Conservation (phyloP, 2,888 invertebrate species). For the Sycophila texana region DNA sequence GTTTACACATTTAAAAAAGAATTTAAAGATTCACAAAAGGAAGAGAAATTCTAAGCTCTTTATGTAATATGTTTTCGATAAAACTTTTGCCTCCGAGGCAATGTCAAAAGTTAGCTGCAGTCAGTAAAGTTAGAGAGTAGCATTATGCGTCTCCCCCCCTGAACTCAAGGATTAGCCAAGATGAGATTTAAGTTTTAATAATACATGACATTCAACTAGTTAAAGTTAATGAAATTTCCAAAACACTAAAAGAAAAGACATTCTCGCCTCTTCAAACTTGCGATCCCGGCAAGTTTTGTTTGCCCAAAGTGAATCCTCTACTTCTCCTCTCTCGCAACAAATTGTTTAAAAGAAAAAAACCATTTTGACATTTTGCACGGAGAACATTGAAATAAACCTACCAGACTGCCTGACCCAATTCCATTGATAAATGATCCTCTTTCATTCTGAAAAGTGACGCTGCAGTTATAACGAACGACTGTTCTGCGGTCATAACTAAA, state of each 20-base stretch:
- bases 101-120: constrained; percentile 53
- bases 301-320: constrained; percentile 16
- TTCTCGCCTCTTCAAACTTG: constrained; percentile 14
- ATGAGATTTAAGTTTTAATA: constrained; percentile 56
- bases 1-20: too few species aligned
- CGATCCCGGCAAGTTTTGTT: constrained; percentile 32
- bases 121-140: constrained; percentile 44
- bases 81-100: constrained; percentile 35
- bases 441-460: too few species aligned
- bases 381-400: too few species aligned
- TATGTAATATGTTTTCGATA: constrained; percentile 40
- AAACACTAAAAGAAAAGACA: constrained; percentile 40
- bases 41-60: constrained; percentile 42
- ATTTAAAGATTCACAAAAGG: background rate
- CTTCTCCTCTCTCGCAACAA: background rate
- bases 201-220: constrained; percentile 56
- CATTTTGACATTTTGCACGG: background rate
- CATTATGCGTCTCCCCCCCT: constrained; percentile 39
- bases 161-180: constrained; percentile 53
- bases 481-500: background rate
- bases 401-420: too few species aligned
- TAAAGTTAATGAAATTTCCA: constrained; percentile 50
- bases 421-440: too few species aligned
- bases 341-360: background rate
- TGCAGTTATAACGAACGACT: too few species aligned